These are phyloP conservation scores for Epinephelus awoara DNA, from an alignment of 2,797 vertebrate species.

Conservation along the genomic window DNA sequence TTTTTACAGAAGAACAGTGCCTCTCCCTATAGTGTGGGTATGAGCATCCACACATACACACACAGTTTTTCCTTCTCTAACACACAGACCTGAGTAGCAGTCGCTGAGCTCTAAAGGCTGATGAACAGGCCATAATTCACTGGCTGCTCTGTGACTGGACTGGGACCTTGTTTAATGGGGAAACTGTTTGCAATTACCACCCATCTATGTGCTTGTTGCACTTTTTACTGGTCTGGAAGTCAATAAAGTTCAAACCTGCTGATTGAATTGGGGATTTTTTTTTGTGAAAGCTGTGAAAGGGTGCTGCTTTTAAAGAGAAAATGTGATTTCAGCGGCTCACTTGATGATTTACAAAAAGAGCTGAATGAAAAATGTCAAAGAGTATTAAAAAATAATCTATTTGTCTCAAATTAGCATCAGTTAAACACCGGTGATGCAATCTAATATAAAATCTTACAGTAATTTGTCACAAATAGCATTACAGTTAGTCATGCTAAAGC, in stretches of 20 bases:
- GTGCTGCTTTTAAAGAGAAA: slow-evolving; percentile 21
- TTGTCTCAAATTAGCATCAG: not conserved
- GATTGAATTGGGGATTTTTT: slow-evolving; percentile 49
- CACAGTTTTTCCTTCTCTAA: slow-evolving; percentile 18
- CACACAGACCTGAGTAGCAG: slow-evolving; percentile 42
- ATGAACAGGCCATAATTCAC: slow-evolving; percentile 76
- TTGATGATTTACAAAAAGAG: not conserved
- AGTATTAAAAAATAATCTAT: not conserved
- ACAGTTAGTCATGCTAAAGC: slow-evolving; percentile 20
- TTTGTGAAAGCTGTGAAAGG: slow-evolving; percentile 16
- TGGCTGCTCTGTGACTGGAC: slow-evolving; percentile 66
- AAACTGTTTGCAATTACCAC: slow-evolving; percentile 69
- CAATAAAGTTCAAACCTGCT: slow-evolving; percentile 57
- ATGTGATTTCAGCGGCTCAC: not conserved
- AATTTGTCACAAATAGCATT: slow-evolving; percentile 11
- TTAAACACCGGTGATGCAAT: not conserved
- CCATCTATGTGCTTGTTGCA: slow-evolving; percentile 59
- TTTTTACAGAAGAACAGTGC: slow-evolving; percentile 32
- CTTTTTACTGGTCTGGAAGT: slow-evolving; percentile 56
- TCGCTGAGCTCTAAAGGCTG: slow-evolving; percentile 50
- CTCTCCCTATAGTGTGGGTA: not conserved
- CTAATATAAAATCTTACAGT: slow-evolving; percentile 8
- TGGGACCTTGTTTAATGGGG: slow-evolving; percentile 70
- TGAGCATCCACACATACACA: slow-evolving; percentile 14
- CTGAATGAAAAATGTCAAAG: slow-evolving; percentile 3